These are phyloP conservation scores for Morelia viridis DNA, from an alignment of 2,797 vertebrate species.

Conservation along the genomic window DNA sequence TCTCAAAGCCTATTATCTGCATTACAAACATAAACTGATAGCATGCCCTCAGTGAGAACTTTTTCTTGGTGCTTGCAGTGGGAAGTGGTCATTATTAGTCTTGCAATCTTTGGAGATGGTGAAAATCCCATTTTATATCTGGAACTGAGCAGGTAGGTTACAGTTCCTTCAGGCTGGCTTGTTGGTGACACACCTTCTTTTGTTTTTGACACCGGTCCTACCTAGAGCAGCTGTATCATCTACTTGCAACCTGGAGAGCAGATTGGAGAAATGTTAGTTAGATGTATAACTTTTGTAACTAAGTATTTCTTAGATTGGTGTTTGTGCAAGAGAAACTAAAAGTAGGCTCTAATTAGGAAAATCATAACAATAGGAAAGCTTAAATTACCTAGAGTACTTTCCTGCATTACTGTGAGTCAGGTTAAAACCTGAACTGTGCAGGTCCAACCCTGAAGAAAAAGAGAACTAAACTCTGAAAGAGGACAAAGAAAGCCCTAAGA, in stretches of 20 bases:
- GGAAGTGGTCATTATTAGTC: not conserved
- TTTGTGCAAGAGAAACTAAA: not conserved
- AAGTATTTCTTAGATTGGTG: not conserved
- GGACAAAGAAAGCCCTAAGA: not conserved
- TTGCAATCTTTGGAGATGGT: not conserved
- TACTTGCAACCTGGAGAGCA: not conserved
- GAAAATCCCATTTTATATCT: not conserved
- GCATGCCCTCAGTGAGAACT: not conserved
- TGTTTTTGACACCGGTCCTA: not conserved
- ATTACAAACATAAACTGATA: not conserved
- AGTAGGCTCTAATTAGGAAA: not conserved
- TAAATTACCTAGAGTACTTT: not conserved
- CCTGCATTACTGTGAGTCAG: not conserved
- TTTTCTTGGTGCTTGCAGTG: not conserved
- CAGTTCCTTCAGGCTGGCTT: not conserved
- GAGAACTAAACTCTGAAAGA: not conserved
- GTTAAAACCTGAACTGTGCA: not conserved
- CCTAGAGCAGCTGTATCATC: not conserved
- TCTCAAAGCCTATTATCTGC: conserved; percentile 8
- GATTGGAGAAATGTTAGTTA: not conserved
- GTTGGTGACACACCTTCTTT: not conserved
- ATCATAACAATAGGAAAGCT: not conserved
- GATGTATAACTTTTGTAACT: not conserved
- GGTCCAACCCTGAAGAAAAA: not conserved
- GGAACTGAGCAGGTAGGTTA: not conserved